phyloP scores from a whole-genome alignment of 2,888 invertebrate species.

The Anthrax anthrax region DNA sequence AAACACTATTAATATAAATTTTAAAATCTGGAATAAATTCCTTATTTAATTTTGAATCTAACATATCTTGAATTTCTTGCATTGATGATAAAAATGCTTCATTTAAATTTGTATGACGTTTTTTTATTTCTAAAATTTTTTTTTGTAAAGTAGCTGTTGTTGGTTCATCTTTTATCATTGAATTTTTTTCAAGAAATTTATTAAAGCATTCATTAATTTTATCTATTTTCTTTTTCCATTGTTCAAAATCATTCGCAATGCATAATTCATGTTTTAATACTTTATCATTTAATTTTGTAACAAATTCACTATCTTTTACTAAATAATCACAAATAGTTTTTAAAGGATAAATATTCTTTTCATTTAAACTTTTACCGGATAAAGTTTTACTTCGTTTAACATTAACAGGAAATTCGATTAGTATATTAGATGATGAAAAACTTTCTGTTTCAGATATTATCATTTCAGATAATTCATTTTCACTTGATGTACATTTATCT shows the following conservation, averaged over 20 bases:
- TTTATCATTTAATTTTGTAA: not conserved
- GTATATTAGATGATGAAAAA: not conserved
- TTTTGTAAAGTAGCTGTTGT: constrained; percentile 22
- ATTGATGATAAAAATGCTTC: constrained; percentile 22
- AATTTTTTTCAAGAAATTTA: constrained; percentile 15
- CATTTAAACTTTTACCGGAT: not conserved
- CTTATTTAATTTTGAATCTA: constrained; percentile 30
- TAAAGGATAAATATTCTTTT: not conserved
- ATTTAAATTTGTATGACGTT: constrained; percentile 16
- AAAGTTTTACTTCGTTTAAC: not conserved
- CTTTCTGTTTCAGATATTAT: not conserved
- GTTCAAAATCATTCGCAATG: not conserved
- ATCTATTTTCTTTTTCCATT: constrained; percentile 13
- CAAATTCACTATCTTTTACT: not conserved
- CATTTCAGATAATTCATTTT: not conserved
- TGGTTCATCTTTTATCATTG: constrained; percentile 20
- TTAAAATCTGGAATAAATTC: constrained; percentile 28
- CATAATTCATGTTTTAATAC: not conserved
- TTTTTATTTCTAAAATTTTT: constrained; percentile 19
- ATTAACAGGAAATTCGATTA: not conserved
- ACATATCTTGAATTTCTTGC: constrained; percentile 31
- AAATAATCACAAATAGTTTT: not conserved
- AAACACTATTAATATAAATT: constrained; percentile 21
- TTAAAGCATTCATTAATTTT: constrained; percentile 18
- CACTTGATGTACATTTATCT: not conserved